Evolutionary conservation across 1,140 invertebrate species (phyloP), one percentile per base, ranked within the genome.

Genomic region (Drosophila kikkawai): DNA sequence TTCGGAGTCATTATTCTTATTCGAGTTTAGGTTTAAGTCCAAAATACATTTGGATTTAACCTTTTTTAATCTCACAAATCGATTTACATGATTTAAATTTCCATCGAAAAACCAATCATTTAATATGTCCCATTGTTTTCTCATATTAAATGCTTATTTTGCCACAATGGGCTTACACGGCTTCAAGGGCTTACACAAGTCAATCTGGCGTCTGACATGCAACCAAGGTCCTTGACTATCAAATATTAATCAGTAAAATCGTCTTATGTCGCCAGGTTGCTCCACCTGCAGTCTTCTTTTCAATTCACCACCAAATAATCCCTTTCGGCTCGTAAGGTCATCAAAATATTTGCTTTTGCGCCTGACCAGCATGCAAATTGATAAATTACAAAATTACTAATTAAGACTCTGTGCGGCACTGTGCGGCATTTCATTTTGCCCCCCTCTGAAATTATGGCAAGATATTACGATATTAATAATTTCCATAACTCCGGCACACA

Each of bases 381-480:
- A 83, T 82, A 90, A 90, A 82, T 85, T 90, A 91, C 81, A 75
- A 90, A 85, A 85, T 79, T 85, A 77, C 87, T 90, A 91, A 90
- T 91, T 90, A 91, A 85, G 77, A 82, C 69, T 59, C 37, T 17
- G 32, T 68, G 47, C 34, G 32, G 42, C 44, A 36, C 37, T 47
- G 59, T 47, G 26, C 17, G 7, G 39, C 68, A 70, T 37, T 47
- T 19, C 42, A 45, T 58, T 51, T 15, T 41, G 39, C 32, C 42
- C 29, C 29, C 22, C 26, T 29, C 36, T 19, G 57, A 80, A 85
- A 90, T 90, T 82, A 90, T 76, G 79, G 65, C 70, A 53, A 68
- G 88, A 90, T 85, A 91, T 90, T 85, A 86, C 81, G 83, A 83
- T 86, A 90, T 90, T 90, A 88, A 90, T 90, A 90, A 85, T 90